Evolutionary conservation across 2,888 invertebrate species (phyloP), one percentile per base, ranked within the genome.

Genomic region (Netelia inedita): DNA sequence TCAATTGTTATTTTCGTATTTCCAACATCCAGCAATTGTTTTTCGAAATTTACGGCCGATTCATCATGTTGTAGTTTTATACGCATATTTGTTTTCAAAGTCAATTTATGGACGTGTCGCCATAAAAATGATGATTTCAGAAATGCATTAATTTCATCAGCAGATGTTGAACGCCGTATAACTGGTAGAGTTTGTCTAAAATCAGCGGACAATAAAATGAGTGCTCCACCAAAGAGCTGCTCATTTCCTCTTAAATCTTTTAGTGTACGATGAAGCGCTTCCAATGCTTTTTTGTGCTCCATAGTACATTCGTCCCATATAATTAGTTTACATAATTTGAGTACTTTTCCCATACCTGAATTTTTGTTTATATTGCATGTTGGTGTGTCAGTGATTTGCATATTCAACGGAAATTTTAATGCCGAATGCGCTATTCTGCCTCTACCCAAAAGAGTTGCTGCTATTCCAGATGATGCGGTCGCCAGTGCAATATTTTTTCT

Each of bases 221-320:
- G 46, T 69, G 82, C 82, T 2, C 88, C 88, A 35, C 90, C 87
- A 28, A 91, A 79, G 9, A 79, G 61, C 16, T 78, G 57, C 59
- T 68, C 82, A 57, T 85, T 81, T 21, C 53, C 59, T 53, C 85
- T 53, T 3, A 88, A 43, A 82, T 90, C 89, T 84, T 82, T 65
- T 10, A 90, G 59, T 28, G 91, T 89, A 65, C 89, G 73, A 79
- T 92, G 87, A 10, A 93, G 75, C 46, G 93, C 92, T 84, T 93
- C 92, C 14, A 93, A 79, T 50, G 88, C 80, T 85, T 85, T 85
- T 85, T 92, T 93, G 83, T 92, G 92, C 2, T 91, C 87, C 93
- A 94, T 94, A 11, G 92, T 92, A 81, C 90, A 89, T 88, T 94
- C 93, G 87, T 94, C 93, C 93, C 91, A 94, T 53, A 94, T 83